Evolutionary conservation across 92 coral and sea anemone species (phyloP).

Genomic region (Palythoa caribaeorum): DNA sequence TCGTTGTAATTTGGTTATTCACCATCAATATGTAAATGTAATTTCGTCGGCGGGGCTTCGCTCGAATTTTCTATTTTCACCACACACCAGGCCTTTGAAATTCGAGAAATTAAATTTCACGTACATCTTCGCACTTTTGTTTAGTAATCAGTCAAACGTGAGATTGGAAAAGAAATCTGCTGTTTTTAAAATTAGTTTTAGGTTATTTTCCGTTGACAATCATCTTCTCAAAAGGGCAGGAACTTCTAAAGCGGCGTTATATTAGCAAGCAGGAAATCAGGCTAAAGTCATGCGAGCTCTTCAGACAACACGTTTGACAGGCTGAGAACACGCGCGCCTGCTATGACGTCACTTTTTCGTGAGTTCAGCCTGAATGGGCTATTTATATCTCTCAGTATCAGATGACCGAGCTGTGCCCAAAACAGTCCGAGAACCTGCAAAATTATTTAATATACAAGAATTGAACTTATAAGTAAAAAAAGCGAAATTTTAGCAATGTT

Average conservation of each 20-base stretch:
- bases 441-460: not conserved
- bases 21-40: conserved; percentile 38
- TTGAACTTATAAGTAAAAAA: not conserved
- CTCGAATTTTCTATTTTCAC: conserved; percentile 4
- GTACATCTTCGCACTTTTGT: conserved; percentile 5
- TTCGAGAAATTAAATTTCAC: conserved; percentile 6
- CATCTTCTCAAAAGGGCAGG: conserved; percentile 46
- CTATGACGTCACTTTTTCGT: conserved; percentile 48
- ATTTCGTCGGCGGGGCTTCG: not conserved
- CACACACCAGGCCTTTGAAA: conserved; percentile 13
- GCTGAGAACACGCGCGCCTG: conserved; percentile 43
- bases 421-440: not conserved
- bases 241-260: conserved; percentile 28
- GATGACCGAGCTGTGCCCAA: not conserved
- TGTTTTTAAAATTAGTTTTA: not conserved
- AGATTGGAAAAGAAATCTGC: not conserved
- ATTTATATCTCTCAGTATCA: conserved; percentile 22
- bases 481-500: not conserved
- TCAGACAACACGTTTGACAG: conserved; percentile 46
- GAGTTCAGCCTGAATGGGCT: conserved; percentile 47
- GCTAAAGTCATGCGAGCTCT: conserved; percentile 45
- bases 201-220: conserved; percentile 13
- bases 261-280: conserved; percentile 50
- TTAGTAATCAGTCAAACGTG: conserved; percentile 19
- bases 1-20: conserved; percentile 38